Percentiles rank a stretch among this genome's conserved stretches.
These are phyloP conservation scores for Zaprionus taronus DNA, from an alignment of 1,140 invertebrate species.

Conservation along the genomic window DNA sequence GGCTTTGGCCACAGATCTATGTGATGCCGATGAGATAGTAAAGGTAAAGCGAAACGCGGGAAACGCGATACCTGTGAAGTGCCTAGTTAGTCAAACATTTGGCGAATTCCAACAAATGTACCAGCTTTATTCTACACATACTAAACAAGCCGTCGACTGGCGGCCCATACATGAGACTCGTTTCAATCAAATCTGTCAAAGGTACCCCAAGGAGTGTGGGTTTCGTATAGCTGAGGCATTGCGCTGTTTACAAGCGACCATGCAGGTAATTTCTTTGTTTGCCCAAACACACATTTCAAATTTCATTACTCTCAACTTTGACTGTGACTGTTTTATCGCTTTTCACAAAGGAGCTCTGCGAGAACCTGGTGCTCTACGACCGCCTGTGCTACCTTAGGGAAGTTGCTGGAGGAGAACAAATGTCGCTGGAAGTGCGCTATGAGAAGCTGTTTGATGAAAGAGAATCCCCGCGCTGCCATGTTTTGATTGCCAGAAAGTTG, in stretches of 20 bases:
- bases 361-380: constrained; percentile 89
- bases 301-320: neutral
- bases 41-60: constrained; percentile 30
- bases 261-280: constrained; percentile 68
- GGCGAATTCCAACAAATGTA: constrained; percentile 29
- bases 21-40: constrained; percentile 38
- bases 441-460: constrained; percentile 86
- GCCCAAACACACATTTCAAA: constrained; percentile 39
- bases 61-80: neutral
- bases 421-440: constrained; percentile 84
- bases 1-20: constrained; percentile 56
- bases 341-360: constrained; percentile 86
- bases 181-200: constrained; percentile 41
- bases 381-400: constrained; percentile 88
- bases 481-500: constrained; percentile 85
- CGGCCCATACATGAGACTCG: constrained; percentile 36
- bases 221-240: constrained; percentile 64
- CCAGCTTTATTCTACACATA: constrained; percentile 27
- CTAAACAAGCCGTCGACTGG: constrained; percentile 32
- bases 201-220: constrained; percentile 46
- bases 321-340: neutral
- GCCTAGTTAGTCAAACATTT: constrained; percentile 9
- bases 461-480: constrained; percentile 87
- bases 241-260: constrained; percentile 70
- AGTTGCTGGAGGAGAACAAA: constrained; percentile 76